A percentile compares a stretch with the other conserved stretches of the same genome.
Evolutionary conservation across 2,888 invertebrate species (phyloP).

Genomic region (Nomada ferruginata): DNA sequence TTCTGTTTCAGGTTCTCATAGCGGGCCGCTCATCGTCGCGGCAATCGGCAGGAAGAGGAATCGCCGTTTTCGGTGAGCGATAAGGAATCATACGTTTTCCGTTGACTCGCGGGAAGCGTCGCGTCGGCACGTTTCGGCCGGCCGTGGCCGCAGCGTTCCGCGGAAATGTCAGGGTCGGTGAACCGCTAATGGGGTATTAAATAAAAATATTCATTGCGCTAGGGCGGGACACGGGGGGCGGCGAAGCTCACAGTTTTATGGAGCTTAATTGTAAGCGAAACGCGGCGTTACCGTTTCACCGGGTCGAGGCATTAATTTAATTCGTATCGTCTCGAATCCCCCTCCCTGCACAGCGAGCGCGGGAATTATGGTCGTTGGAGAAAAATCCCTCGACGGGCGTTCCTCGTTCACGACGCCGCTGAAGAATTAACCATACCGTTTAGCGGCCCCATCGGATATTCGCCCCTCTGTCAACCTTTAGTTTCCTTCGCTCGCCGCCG

Average conservation of each 20-base stretch:
- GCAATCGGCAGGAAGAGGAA: background rate
- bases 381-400: slow-evolving; percentile 13
- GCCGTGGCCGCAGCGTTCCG: slow-evolving; percentile 13
- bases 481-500: background rate
- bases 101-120: slow-evolving; percentile 24
- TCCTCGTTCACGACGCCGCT: background rate
- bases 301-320: slow-evolving; percentile 74
- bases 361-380: slow-evolving; percentile 31
- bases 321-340: slow-evolving; percentile 62
- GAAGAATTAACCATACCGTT: slow-evolving; percentile 22
- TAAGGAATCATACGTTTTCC: background rate
- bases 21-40: too few relatives aligned
- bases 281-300: slow-evolving; percentile 70
- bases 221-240: slow-evolving; percentile 29
- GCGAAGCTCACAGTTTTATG: slow-evolving; percentile 72
- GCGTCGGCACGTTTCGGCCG: slow-evolving; percentile 49
- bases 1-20: slow-evolving; percentile 15
- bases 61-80: slow-evolving; percentile 14
- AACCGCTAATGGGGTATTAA: slow-evolving; percentile 77
- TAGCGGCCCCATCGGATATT: slow-evolving; percentile 5
- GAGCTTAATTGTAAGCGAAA: slow-evolving; percentile 74
- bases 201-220: slow-evolving; percentile 79
- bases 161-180: slow-evolving; percentile 54
- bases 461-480: slow-evolving; percentile 8
- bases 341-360: background rate